Base-by-base conservation (phyloP, 2,797 vertebrate genomes). In the Amniataba percoides region DNA sequence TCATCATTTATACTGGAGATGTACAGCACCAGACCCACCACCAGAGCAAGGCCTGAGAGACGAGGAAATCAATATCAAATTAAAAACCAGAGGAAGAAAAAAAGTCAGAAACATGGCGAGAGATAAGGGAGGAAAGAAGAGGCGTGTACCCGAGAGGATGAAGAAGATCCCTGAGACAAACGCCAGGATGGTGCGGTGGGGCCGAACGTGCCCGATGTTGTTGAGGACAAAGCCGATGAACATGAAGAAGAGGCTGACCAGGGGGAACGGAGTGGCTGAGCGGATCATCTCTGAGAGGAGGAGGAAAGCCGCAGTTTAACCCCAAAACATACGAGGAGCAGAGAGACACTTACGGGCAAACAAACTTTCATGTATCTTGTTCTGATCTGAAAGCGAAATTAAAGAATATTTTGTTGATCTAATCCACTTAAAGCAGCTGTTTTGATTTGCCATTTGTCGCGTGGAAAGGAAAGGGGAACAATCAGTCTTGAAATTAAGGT, bases 181-280 rank as follows among this genome's bases (percentile, higher is more conserved):
- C 18, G 98, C 97, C 0, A 99, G 94, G 88, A 99, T 97, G 67
- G 97, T 98, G 89, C 95, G 94, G 86, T 98, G 97, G 0, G 98
- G 97, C 2, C 97, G 95, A 73, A 98, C 88, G 51, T 99, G 97
- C 0, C 98, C 97, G 0, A 99, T 96, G 93, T 98, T 98, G 92
- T 94, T 98, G 74, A 98, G 95, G 87, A 99, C 95, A 62, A 99
- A 99, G 23, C 97, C 98, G 0, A 98, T 97, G 93, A 99, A 98
- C 97, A 99, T 98, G 93, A 99, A 97, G 93, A 98, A 97, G 73
- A 99, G 97, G 88, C 97, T 99, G 93, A 98, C 97, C 83, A 99
- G 91, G 0, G 97, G 98, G 91, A 99, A 99, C 0, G 97, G 98
- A 0, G 98, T 99, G 68, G 98, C 96, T 0, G 97, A 98, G 56